A percentile compares a stretch with the other conserved stretches of the same genome.
Evolutionary conservation across 2,888 invertebrate genomes (phyloP).

Genomic region (Geophilus truncorum): DNA sequence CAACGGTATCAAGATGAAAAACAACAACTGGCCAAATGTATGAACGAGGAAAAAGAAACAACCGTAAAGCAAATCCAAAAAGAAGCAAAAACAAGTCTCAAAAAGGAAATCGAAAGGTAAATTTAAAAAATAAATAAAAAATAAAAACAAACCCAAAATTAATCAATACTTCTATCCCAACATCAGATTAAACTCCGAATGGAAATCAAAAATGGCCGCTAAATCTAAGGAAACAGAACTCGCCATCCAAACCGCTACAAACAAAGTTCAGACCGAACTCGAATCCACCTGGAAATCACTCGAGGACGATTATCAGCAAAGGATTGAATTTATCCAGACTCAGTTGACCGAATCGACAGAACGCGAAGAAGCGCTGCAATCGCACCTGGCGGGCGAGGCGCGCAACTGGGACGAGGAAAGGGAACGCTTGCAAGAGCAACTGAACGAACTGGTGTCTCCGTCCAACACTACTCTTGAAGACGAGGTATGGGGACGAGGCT

Average conservation of each 20-base stretch:
- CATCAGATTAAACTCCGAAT: neutral
- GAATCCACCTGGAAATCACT: neutral
- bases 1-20: constrained; percentile 45
- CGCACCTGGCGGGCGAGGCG: neutral
- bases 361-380: neutral
- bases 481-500: neutral
- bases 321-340: neutral
- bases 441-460: neutral
- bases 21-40: constrained; percentile 42
- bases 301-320: neutral
- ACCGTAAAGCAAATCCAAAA: constrained; percentile 45
- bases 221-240: neutral
- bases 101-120: constrained; percentile 35
- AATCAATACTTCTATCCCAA: neutral
- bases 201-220: neutral
- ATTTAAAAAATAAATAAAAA: too few species aligned
- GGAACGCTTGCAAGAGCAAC: neutral
- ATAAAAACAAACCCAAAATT: too few species aligned
- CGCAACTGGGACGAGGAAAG: neutral
- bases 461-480: neutral
- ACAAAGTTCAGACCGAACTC: neutral
- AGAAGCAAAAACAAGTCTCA: neutral
- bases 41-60: constrained; percentile 41
- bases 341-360: neutral
- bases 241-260: neutral